Evolutionary conservation across 2,888 invertebrate genomes (phyloP).

Genomic region (Dryobotodes eremita): DNA sequence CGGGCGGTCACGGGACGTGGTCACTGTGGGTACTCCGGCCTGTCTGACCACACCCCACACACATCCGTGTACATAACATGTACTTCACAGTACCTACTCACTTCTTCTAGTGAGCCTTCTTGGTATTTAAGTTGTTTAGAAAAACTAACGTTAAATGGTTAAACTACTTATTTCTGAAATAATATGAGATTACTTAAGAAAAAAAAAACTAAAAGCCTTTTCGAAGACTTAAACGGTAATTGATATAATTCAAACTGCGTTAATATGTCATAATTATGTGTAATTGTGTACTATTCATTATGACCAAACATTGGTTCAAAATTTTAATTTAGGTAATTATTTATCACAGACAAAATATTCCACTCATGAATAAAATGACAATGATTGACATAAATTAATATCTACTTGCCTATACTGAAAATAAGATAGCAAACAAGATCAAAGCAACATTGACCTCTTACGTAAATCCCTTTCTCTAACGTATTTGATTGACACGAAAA

Average conservation of each 20-base stretch:
- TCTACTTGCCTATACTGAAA: not conserved
- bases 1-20: conserved; percentile 61
- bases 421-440: not conserved
- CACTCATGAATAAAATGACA: not conserved
- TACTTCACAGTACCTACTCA: conserved; percentile 13
- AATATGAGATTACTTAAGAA: not conserved
- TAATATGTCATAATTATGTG: not conserved
- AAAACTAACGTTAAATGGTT: not conserved
- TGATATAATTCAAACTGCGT: not conserved
- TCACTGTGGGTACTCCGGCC: conserved; percentile 28
- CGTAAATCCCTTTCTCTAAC: not conserved
- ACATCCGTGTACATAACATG: conserved; percentile 53
- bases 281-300: not conserved
- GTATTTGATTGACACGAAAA: conserved; percentile 2
- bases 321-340: not conserved
- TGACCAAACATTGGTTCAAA: not conserved
- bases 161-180: not conserved
- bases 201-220: not conserved
- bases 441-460: not conserved
- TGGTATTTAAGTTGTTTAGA: not conserved
- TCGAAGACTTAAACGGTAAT: not conserved
- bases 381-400: not conserved
- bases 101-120: not conserved
- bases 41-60: conserved; percentile 51
- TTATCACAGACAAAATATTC: not conserved